Evolutionary conservation across 2,113 vertebrate species (phyloP), one percentile per base, ranked within the genome.

Genomic region (Dromiciops gliroides): DNA sequence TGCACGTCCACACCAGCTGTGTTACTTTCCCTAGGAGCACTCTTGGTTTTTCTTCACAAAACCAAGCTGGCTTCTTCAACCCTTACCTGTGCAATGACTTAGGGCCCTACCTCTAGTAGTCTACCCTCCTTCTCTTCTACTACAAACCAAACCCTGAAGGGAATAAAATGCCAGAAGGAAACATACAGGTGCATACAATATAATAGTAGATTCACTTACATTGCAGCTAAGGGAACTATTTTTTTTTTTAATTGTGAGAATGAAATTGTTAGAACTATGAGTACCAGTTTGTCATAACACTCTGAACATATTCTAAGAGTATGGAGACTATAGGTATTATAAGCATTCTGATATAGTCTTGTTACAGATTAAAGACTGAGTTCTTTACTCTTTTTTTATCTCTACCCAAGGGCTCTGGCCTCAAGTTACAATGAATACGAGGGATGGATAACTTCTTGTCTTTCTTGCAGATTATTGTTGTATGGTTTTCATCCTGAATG

Each of bases 201-300:
- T 89, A 94, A 53, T n/a, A 83, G 60, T 25, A 91, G 90, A 94
- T 16, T 60, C 67, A 75, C 31, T 94, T 94, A 92, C 37, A 51
- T 56, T 94, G 26, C 23, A 92, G 92, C 88, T 60, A 31, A 75
- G 12, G 51, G 19, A 91, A 37, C 51, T 90, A 50, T 49, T 92
- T 95, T 67, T 50, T 97, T 96, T 56, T 48, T 51, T 50, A 89
- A 48, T 44, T 83, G 50, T 93, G 52, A 96, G 88, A 48, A 83
- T 28, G 53, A n/a, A 53, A n/a, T n/a, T 92, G 51, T 93, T 94
- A 94, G 47, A 93, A 10, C 10, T 19, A 8, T 48, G 93, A 95
- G 48, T 44, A 47, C 48, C 90, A 8, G 19, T n/a, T 24, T 37
- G 90, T n/a, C 28, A 7, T 60, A 51, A 90, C 75, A 60, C 51